Evolutionary conservation across 2,113 vertebrate species (phyloP).

Genomic region (Rana temporaria): DNA sequence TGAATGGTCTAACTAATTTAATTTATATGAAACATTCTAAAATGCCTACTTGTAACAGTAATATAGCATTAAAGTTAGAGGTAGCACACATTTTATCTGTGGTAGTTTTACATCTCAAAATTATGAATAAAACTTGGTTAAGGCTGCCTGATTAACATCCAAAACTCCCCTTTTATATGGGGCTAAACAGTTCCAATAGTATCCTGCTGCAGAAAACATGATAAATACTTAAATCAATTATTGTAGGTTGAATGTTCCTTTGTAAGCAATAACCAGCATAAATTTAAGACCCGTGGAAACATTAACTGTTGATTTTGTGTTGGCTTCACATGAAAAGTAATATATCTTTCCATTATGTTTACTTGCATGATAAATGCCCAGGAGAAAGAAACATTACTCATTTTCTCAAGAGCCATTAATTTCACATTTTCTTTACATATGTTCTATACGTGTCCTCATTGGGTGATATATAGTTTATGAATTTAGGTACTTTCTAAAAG

Average conservation of each 20-base stretch:
- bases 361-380: background rate
- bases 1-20: no score
- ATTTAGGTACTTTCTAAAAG: background rate
- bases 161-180: no score
- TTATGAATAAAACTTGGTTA: no score
- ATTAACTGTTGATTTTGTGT: background rate
- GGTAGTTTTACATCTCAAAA: no score
- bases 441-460: background rate
- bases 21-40: no score
- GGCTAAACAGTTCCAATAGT: background rate
- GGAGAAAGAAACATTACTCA: background rate
- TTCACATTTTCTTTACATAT: background rate
- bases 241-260: background rate
- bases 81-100: no score
- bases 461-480: background rate
- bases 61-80: no score
- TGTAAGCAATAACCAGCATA: background rate
- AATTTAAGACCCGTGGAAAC: background rate
- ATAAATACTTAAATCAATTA: background rate
- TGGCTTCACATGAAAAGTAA: background rate
- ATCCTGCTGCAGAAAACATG: background rate
- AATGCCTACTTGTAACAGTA: no score
- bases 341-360: background rate
- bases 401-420: no score
- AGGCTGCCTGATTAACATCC: no score